Percentiles rank a stretch among this genome's conserved stretches.
Evolutionary conservation across 2,888 invertebrate species (phyloP).

Genomic region (Caenorhabditis imperialis): DNA sequence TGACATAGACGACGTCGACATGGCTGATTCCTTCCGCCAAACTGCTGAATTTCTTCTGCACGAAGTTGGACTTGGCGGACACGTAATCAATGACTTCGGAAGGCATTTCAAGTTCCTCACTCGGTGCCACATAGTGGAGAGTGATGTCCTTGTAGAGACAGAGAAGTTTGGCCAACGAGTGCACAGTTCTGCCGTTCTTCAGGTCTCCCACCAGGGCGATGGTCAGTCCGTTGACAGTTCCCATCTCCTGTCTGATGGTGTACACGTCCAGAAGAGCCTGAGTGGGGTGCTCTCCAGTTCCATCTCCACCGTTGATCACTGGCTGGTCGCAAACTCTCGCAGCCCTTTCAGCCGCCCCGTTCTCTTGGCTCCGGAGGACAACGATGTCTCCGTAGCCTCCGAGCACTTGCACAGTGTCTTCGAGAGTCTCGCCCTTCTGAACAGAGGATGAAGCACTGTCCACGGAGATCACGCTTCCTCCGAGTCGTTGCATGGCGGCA

Average conservation of each 20-base stretch:
- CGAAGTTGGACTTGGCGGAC: constrained; percentile 84
- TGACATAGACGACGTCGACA: constrained; percentile 98
- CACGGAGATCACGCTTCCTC: constrained; percentile 92
- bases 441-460: constrained; percentile 87
- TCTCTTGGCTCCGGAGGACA: constrained; percentile 92
- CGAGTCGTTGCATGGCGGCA: constrained; percentile 95
- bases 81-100: constrained; percentile 88
- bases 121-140: constrained; percentile 90
- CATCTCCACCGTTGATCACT: constrained; percentile 97
- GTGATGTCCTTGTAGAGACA: constrained; percentile 90
- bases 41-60: constrained; percentile 79
- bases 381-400: constrained; percentile 85
- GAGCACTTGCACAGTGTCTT: constrained; percentile 81
- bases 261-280: constrained; percentile 93
- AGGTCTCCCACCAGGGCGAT: constrained; percentile 98
- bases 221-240: constrained; percentile 95
- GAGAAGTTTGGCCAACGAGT: constrained; percentile 92
- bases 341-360: constrained; percentile 86
- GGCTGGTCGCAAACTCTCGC: constrained; percentile 65
- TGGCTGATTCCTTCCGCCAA: constrained; percentile 90
- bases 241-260: constrained; percentile 97
- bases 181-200: constrained; percentile 97
- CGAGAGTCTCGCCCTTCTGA: constrained; percentile 95
- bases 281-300: constrained; percentile 95
- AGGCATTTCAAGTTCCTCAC: constrained; percentile 89